phyloP scores from a whole-genome alignment of 2,797 vertebrate genomes.

The Acropternis orthonyx region DNA sequence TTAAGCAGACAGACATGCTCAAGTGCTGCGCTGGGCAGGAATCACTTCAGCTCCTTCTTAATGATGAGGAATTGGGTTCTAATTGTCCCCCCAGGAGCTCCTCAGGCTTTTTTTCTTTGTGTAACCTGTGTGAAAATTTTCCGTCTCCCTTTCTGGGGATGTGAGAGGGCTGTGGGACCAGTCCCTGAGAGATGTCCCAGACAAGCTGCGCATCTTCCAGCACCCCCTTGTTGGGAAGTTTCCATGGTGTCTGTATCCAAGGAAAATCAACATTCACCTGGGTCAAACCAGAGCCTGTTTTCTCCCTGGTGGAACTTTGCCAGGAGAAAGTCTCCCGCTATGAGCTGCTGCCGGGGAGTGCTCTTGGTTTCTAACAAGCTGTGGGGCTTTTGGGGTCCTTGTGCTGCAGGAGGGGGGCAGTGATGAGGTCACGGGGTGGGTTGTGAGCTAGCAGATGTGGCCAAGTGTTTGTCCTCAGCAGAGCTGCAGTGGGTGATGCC shows the following conservation, averaged over 20 bases:
- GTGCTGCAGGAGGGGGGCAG: not conserved
- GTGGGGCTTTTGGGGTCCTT: not conserved
- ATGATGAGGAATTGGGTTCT: not conserved
- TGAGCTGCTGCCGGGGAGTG: not conserved
- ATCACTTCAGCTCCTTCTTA: not conserved
- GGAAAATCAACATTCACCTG: not conserved
- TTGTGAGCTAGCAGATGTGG: not conserved
- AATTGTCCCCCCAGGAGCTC: not conserved
- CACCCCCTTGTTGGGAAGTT: fast-evolving
- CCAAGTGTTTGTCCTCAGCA: not conserved
- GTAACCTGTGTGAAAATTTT: not conserved
- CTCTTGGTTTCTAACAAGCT: too few species aligned
- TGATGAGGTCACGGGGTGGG: fast-evolving
- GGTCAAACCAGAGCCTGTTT: not conserved
- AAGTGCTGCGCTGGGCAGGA: not conserved
- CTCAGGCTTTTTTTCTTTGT: not conserved
- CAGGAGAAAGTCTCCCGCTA: not conserved
- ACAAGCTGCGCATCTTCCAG: not conserved
- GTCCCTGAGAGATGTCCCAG: too few species aligned
- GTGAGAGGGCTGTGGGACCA: not conserved
- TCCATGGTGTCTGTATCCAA: not conserved
- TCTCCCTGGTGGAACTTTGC: not conserved
- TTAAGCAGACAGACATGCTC: not conserved
- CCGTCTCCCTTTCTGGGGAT: not conserved
- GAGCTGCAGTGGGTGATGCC: not conserved